Base-by-base conservation (phyloP, 53 echinoderm and acorn worm genomes). In the Henricia sp. region DNA sequence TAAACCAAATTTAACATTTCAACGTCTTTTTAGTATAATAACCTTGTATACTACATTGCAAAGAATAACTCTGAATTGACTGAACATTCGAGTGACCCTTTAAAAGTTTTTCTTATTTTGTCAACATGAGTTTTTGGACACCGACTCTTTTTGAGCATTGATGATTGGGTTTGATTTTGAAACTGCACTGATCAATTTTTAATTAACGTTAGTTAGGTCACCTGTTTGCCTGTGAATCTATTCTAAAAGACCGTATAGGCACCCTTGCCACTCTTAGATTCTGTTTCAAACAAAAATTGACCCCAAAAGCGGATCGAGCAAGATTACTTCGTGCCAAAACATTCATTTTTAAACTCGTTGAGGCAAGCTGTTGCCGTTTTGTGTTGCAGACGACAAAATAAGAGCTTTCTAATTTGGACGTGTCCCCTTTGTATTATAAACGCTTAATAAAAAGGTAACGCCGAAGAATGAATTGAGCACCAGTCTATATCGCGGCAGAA, bases 271-370 rank as follows among this genome's bases (percentile, higher is more conserved):
- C 48, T 9, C 9, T 46, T 14, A 46, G 9, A 46, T 9, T 9
- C 9, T 14, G 9, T 9, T 46, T 14, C 48, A 46, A 9, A 9
- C 9, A 46, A 9, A 46, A 10, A 14, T 46, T 46, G 9, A 52
- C n/a, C 53, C 35, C 52, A 34, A 34, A 51, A 5, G 72, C 53
- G 2, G 36, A 21, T 4, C 72, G 34, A 35, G 52, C 43, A 4
- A n/a, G 27, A 52, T n/a, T 51, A 33, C 20, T 52, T 34, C 27
- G 36, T 10, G 34, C 17, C 26, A 72, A 72, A 52, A 72, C 20
- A 51, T 72, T 72, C 72, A 72, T 72, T 72, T 51, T 69, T 35
- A 56, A 60, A 29, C 3, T 60, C 14, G 30, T 32, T 60, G 6
- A 6, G 32, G 23, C 1, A 58, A 21, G n/a, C n/a, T n/a, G n/a